A percentile compares a stretch with the other conserved stretches of the same genome.
phyloP scores from a whole-genome alignment of 2,113 vertebrate genomes.

The Tichodroma muraria region DNA sequence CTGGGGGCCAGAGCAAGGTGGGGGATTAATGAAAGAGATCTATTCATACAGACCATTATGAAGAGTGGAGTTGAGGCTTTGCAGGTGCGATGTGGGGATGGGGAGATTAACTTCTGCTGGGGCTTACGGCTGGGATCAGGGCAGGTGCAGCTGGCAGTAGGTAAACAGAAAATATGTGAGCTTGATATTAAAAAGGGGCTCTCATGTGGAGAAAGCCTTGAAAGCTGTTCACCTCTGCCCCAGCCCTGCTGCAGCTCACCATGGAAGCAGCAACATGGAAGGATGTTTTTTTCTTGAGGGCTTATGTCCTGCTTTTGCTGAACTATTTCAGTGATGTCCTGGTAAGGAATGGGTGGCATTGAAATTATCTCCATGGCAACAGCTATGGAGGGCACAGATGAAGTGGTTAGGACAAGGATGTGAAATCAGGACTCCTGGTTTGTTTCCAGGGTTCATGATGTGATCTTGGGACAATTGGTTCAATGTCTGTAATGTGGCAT shows the following conservation, averaged over 20 bases:
- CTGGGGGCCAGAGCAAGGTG: background rate
- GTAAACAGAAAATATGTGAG: slow-evolving; percentile 48
- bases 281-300: background rate
- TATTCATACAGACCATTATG: slow-evolving; percentile 32
- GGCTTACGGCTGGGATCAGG: background rate
- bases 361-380: slow-evolving; percentile 1
- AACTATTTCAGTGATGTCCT: background rate
- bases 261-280: background rate
- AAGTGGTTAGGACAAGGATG: background rate
- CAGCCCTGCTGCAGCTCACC: background rate
- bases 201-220: background rate
- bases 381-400: background rate
- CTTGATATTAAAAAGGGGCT: slow-evolving; percentile 40
- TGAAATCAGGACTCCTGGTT: background rate
- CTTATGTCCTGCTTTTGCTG: background rate
- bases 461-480: background rate
- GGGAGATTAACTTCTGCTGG: slow-evolving; percentile 10
- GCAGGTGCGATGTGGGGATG: background rate
- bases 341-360: background rate
- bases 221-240: background rate
- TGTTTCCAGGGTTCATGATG: background rate
- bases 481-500: background rate
- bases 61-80: slow-evolving; percentile 38
- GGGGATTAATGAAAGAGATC: slow-evolving; percentile 46
- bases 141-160: slow-evolving; percentile 5